Base-by-base conservation (phyloP, 2,888 invertebrate species). In the Sabatieria punctata region DNA sequence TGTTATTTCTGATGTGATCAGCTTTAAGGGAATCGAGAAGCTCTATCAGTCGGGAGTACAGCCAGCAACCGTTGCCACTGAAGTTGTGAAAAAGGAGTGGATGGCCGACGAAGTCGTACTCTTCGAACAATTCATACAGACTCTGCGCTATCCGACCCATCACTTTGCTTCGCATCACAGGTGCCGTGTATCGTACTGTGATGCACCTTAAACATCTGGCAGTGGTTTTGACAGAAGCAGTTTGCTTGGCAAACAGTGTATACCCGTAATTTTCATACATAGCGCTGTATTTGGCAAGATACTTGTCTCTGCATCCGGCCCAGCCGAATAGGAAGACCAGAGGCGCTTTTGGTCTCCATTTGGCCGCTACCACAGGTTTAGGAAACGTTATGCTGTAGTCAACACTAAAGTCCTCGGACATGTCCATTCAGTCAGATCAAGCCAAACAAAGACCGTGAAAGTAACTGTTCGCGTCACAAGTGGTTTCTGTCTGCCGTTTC, bases 241-340 rank as follows among this genome's bases (percentile, higher is more conserved):
- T 18, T 6, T 13, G 37, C 37, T 15, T 37, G 8, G n/a, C 15
- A 43, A 21, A 48, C 71, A n/a, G n/a, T n/a, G n/a, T n/a, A 68
- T 65, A 80, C 81, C 81, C 79, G 58, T 75, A 73, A 49, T 79
- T 76, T 60, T 81, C 78, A 61, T 82, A 82, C 49, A 81, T 78
- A 56, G 78, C 76, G 40, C 80, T 78, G 67, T 82, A 82, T 63
- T 82, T 82, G 55, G 78, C 75, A 45, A 82, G 66, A 65, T 82
- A 78, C 60, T 77, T 77, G 65, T 82, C 81, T 64, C 78, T 74
- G 63, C 81, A 80, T 35, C 82, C 82, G 43, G 80, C 79, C 82
- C 82, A 82, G 30, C 82, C 82, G 51, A 82, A 72, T 51, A 82
- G 67, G 50, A 79, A 66, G 26, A 82, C 76, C 41, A 81, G 75